Percentiles rank a stretch among this genome's conserved stretches.
Evolutionary conservation across 2,888 invertebrate species (phyloP).

Genomic region (Drosophila greeni): DNA sequence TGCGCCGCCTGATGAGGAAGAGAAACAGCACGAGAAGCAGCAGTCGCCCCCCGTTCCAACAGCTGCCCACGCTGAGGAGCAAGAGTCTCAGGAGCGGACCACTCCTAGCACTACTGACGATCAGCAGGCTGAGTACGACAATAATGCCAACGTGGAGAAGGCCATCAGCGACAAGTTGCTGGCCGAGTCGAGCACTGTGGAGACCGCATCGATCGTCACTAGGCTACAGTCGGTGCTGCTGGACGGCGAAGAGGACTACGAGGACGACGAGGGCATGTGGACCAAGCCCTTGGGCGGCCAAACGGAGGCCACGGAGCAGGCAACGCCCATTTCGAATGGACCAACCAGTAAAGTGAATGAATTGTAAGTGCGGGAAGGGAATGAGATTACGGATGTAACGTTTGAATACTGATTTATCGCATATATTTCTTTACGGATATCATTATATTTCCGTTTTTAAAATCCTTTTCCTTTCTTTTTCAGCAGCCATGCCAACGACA

Average conservation of each 20-base stretch:
- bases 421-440: too few relatives aligned
- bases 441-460: background rate
- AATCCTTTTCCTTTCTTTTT: background rate
- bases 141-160: conserved; percentile 77
- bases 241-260: conserved; percentile 70
- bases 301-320: conserved; percentile 23
- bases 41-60: background rate
- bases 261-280: conserved; percentile 77
- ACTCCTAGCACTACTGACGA: conserved; percentile 28
- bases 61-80: conserved; percentile 9
- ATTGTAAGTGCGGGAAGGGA: conserved; percentile 52
- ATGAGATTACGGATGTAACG: too few relatives aligned
- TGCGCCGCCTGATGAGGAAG: conserved; percentile 20
- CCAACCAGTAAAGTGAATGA: conserved; percentile 60
- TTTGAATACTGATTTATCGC: too few relatives aligned
- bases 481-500: conserved; percentile 62
- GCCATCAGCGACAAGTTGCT: conserved; percentile 47
- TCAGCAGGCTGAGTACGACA: conserved; percentile 72
- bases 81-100: conserved; percentile 4
- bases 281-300: conserved; percentile 74
- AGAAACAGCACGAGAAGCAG: background rate
- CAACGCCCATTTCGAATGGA: conserved; percentile 62
- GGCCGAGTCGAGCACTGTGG: conserved; percentile 42
- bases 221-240: conserved; percentile 64
- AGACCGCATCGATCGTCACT: conserved; percentile 56